These are phyloP conservation scores for Octopus sinensis DNA, from an alignment of 1,140 invertebrate genomes.

Conservation along the genomic window DNA sequence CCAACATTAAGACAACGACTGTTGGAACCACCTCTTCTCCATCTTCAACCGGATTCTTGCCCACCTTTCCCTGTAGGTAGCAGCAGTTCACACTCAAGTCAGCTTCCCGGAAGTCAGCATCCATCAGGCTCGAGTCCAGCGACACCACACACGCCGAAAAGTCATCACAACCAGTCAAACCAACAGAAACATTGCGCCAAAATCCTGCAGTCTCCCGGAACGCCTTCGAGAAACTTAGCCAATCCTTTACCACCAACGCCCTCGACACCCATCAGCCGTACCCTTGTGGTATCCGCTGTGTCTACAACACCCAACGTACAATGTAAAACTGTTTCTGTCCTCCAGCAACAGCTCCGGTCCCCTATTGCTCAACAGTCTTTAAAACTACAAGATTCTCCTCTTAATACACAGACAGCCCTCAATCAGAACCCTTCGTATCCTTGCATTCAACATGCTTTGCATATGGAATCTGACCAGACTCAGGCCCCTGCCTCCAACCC, in stretches of 20 bases:
- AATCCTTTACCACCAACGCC: not conserved
- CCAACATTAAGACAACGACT: constrained; percentile 45
- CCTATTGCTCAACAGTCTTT: constrained; percentile 13
- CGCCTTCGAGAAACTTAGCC: not conserved
- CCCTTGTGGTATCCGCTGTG: constrained; percentile 14
- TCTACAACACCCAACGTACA: not conserved
- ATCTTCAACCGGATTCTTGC: constrained; percentile 35
- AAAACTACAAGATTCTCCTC: constrained; percentile 17
- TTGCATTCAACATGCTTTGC: constrained; percentile 29
- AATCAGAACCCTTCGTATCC: constrained; percentile 24
- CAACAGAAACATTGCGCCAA: constrained; percentile 1
- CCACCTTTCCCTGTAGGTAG: constrained; percentile 39
- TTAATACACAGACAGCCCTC: not conserved
- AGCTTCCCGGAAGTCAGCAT: constrained; percentile 20
- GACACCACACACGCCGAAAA: constrained; percentile 4
- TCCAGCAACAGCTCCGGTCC: constrained; percentile 19
- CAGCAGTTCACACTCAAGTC: constrained; percentile 9
- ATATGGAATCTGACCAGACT: constrained; percentile 18
- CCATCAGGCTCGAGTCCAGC: constrained; percentile 3
- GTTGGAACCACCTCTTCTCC: constrained; percentile 41
- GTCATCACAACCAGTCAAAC: constrained; percentile 6
- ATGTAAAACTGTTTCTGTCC: constrained; percentile 15
- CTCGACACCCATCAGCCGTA: constrained; percentile 15
- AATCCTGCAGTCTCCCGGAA: not conserved
- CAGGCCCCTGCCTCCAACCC: not conserved